phyloP scores from a whole-genome alignment of 2,113 vertebrate species.

The Hydropotes inermis region DNA sequence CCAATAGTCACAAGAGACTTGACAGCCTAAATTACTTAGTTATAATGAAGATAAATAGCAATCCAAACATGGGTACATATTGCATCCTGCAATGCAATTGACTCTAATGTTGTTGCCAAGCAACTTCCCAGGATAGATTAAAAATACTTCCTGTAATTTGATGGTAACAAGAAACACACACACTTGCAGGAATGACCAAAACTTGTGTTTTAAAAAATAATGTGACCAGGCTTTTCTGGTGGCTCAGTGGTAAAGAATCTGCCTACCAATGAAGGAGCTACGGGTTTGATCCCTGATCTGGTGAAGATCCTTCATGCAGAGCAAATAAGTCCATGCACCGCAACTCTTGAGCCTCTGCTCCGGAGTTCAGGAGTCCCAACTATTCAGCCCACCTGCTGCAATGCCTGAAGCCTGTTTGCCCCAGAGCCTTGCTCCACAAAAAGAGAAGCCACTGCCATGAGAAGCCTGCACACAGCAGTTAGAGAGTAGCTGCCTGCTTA shows the following conservation, averaged over 20 bases:
- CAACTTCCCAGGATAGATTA: conserved; percentile 77
- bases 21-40: conserved; percentile 78
- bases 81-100: conserved; percentile 69
- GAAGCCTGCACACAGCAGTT: neutral
- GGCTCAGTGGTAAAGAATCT: neutral
- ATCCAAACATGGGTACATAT: conserved; percentile 67
- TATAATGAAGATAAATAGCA: conserved; percentile 84
- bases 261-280: neutral
- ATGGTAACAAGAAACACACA: neutral
- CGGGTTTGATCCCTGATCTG: fast-evolving
- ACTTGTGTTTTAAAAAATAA: neutral
- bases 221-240: neutral
- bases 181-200: neutral
- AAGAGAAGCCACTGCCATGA: neutral
- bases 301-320: neutral
- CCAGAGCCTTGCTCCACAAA: neutral
- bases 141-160: conserved; percentile 58
- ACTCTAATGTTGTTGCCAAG: conserved; percentile 83
- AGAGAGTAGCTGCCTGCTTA: neutral
- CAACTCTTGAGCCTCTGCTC: neutral
- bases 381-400: neutral
- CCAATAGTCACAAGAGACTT: conserved; percentile 76
- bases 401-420: neutral
- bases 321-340: neutral
- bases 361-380: fast-evolving